Base-by-base conservation (phyloP, 2,113 vertebrate species). In the Pardalotus punctatus region DNA sequence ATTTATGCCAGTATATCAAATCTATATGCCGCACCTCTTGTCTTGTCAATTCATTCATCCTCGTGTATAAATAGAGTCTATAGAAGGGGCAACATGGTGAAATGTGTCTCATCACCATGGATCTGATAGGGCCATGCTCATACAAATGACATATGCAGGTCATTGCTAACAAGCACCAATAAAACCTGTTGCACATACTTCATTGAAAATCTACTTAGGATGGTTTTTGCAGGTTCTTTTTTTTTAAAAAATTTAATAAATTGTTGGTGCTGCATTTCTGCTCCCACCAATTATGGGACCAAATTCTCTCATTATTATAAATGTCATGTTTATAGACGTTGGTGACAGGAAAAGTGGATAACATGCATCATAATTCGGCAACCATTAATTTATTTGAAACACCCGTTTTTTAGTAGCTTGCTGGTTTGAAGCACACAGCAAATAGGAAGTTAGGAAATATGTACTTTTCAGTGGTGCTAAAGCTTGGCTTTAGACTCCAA, bases 1-100 rank as follows among this genome's bases (percentile, higher is more conserved):
- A 97, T 97, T 95, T 96, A 96, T 97, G 94, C 94, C 92, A 96
- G 85, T 92, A 92, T 91, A 95, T 93, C 95, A 96, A 89, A 96
- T 95, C 95, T 97, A 96, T 97, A 94, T 81, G 81, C 94, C 38
- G 81, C 88, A 94, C 94, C 95, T 96, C 94, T 96, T 96, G 91
- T 96, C 95, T 96, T 97, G 92, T 97, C 95, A 94, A 88, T 91
- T 93, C 94, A 96, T 96, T 96, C 93, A 96, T 96, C 87, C 58
- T 90, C 4, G 0, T 50, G 50, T 91, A 95, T 95, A 97, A 96
- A 96, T 96, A 94, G 93, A 91, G 81, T 78, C 92, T 96, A 94
- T 94, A 71, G 90, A 90, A 96, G 92, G 93, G 96, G 79, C 88
- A 94, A 6, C 2, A 8, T 92, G 92, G 85, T 88, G 93, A 90